These are phyloP conservation scores for Eueides isabella DNA, from an alignment of 1,140 invertebrate genomes.

Conservation along the genomic window DNA sequence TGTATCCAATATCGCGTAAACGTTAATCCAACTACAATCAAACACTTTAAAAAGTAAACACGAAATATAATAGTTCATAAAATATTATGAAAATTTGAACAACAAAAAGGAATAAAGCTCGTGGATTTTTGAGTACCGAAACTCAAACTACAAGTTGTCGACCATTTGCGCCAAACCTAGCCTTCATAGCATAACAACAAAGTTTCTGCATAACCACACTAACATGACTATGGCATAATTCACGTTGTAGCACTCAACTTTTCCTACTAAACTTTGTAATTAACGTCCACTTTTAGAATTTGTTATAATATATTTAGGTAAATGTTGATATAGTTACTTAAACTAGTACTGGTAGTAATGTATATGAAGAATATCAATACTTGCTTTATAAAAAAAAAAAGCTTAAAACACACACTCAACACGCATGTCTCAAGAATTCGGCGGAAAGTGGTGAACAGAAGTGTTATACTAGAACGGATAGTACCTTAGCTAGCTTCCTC, in stretches of 20 bases:
- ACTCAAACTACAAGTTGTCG: conserved; percentile 3
- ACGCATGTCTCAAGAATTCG: too few species aligned
- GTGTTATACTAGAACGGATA: too few species aligned
- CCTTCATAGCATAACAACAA: conserved; percentile 16
- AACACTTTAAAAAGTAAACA: neutral
- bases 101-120: neutral
- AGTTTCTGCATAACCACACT: conserved; percentile 30
- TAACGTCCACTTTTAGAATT: conserved; percentile 35
- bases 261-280: conserved; percentile 35
- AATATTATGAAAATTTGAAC: neutral
- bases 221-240: conserved; percentile 23
- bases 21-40: neutral
- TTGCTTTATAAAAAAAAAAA: too few species aligned
- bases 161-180: conserved; percentile 10
- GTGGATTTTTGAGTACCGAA: neutral
- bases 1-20: too few species aligned
- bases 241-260: conserved; percentile 27
- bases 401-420: too few species aligned
- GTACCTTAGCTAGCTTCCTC: too few species aligned
- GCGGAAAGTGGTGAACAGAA: too few species aligned
- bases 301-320: neutral
- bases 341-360: too few species aligned
- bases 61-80: neutral
- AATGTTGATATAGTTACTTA: neutral
- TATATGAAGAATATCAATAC: too few species aligned